Base-by-base conservation (phyloP, 1,140 invertebrate genomes). In the Brachionus calyciflorus region DNA sequence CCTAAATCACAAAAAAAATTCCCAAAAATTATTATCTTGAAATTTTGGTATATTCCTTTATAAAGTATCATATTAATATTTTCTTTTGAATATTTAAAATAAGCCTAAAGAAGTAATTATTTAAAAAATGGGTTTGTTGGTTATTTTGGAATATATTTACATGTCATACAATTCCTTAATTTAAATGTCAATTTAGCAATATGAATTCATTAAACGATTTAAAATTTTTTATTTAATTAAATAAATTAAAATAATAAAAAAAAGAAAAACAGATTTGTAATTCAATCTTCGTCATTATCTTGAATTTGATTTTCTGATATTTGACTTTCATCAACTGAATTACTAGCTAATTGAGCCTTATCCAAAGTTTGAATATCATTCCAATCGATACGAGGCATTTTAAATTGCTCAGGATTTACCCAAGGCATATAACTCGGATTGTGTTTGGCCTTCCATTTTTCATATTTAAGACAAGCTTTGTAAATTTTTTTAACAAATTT, bases 371-470 rank as follows among this genome's bases (percentile, higher is more conserved):
- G 40, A 48, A 80, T 79, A 40, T 80, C 77, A 46, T 65, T 70
- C 44, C 46, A 60, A 33, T 80, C 65, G n/a, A 92, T 89, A 81
- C 90, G 86, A n/a, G 90, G 88, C 9, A 82, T 69, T 48, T 21
- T 83, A 77, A 90, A 91, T 84, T 93, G 91, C 81, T 94, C 92
- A 0, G 92, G 92, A 83, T 89, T 90, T 73, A 91, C 87, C 92
- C 92, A 94, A 1, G 92, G 92, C 83, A 93, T 93, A 78, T 87
- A 88, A 80, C 89, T 86, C 4, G 92, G 91, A 79, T 90, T 89
- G 80, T 91, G 88, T 46, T 89, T 88, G 69, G 84, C 82, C 84
- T 94, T 94, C 93, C 93, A 94, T 19, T 86, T 86, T 9, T 88
- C 86, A 83, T 93, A 93, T 26, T 89, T 89, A 17, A 90, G 81